Conservation (phyloP, 2,888 invertebrate species). For the Heliconius cydno region DNA sequence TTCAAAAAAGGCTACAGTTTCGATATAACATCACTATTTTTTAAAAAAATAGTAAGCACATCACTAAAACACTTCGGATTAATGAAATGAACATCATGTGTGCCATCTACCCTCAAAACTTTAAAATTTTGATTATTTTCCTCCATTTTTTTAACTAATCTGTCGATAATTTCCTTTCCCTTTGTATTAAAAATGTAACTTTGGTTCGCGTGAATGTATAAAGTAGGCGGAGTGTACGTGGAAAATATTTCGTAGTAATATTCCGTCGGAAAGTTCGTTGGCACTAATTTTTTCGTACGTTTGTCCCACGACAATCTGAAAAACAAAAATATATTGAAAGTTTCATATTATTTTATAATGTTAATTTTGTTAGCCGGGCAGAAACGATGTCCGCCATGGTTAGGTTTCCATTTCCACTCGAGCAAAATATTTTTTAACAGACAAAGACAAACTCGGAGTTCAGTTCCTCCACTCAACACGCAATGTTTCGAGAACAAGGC, state of each 20-base stretch:
- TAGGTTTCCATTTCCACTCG: too few relatives aligned
- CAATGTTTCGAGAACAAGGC: too few relatives aligned
- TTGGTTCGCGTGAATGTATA: conserved; percentile 58
- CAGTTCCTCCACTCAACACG: too few relatives aligned
- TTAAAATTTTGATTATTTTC: conserved; percentile 40
- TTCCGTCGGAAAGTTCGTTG: conserved; percentile 59
- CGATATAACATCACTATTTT: conserved; percentile 45
- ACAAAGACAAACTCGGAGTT: too few relatives aligned
- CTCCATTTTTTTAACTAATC: conserved; percentile 53
- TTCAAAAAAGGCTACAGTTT: conserved; percentile 49
- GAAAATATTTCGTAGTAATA: conserved; percentile 63
- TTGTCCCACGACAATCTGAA: conserved; percentile 71
- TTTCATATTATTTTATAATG: too few relatives aligned
- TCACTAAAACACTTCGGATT: conserved; percentile 79
- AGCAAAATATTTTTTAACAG: too few relatives aligned
- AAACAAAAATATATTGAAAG: conserved; percentile 25
- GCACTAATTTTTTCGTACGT: conserved; percentile 57
- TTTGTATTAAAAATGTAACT: conserved; percentile 46
- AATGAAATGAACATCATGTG: conserved; percentile 85
- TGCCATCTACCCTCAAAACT: conserved; percentile 71
- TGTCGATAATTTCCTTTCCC: conserved; percentile 48
- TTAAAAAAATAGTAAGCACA: conserved; percentile 66
- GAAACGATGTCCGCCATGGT: too few relatives aligned
- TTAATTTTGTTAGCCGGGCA: too few relatives aligned
- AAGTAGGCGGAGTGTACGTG: conserved; percentile 58